phyloP scores from a whole-genome alignment of 2,797 vertebrate genomes.

The Rhinophrynus dorsalis region DNA sequence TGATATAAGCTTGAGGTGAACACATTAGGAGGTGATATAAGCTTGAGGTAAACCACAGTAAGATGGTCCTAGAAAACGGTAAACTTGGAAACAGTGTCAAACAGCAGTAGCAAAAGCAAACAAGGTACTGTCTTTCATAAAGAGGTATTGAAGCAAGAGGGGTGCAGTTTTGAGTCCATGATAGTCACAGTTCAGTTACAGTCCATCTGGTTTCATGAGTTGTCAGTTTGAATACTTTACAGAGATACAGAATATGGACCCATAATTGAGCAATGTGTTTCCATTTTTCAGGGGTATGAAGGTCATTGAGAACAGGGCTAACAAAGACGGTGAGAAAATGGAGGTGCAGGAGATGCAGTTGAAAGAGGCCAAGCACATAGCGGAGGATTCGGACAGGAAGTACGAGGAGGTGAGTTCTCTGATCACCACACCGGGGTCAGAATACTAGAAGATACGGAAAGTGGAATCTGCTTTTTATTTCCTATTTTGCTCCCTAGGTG shows the following conservation, averaged over 20 bases:
- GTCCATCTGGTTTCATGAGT: too few species aligned
- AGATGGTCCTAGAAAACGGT: too few species aligned
- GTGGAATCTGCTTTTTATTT: neutral
- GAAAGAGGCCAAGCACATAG: conserved; percentile 95
- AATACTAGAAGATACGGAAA: neutral
- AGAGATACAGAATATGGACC: neutral
- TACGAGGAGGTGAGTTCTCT: conserved; percentile 84
- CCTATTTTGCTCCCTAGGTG: conserved; percentile 71
- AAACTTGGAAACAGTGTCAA: too few species aligned
- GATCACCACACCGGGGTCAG: neutral
- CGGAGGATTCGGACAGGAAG: conserved; percentile 95
- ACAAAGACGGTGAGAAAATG: conserved; percentile 97
- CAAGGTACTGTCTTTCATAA: too few species aligned
- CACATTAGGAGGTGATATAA: too few species aligned
- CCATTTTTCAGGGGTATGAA: conserved; percentile 87
- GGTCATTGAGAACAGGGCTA: conserved; percentile 94
- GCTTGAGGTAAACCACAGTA: too few species aligned
- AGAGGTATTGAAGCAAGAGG: too few species aligned
- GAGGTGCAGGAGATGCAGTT: conserved; percentile 97
- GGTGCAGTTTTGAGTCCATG: too few species aligned
- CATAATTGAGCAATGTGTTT: neutral
- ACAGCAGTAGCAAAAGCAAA: too few species aligned
- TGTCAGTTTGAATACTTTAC: too few species aligned
- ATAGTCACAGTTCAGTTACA: too few species aligned
- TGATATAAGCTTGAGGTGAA: too few species aligned